Conservation (phyloP, 2,113 vertebrate genomes). For the Pogonocichla stellata region DNA sequence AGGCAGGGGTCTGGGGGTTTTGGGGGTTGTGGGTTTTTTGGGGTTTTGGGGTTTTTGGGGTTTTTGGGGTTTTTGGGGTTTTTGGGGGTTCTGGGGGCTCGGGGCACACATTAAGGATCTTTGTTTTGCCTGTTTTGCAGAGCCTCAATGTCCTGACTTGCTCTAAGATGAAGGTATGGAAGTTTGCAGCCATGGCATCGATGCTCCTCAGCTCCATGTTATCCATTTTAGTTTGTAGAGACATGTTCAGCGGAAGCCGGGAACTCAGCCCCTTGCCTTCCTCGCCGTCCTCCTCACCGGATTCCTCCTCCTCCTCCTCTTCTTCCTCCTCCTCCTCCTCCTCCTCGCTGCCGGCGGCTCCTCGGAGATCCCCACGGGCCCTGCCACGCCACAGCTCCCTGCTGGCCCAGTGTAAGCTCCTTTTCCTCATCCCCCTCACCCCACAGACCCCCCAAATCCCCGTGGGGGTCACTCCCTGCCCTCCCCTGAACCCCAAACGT, state of each 20-base stretch:
- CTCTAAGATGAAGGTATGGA: constrained; percentile 97
- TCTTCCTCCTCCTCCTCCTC: not conserved
- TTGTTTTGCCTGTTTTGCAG: constrained; percentile 76
- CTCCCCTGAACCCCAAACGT: not conserved
- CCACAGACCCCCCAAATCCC: not conserved
- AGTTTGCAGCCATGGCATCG: constrained; percentile 86
- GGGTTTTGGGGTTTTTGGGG: too few relatives aligned
- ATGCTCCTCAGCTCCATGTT: constrained; percentile 85
- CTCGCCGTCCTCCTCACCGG: constrained; percentile 17
- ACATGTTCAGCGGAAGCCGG: constrained; percentile 68
- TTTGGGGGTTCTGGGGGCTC: too few relatives aligned
- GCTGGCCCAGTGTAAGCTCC: constrained; percentile 70
- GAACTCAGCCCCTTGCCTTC: constrained; percentile 29
- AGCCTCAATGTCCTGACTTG: constrained; percentile 87
- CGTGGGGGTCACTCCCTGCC: accelerated
- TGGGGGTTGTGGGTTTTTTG: too few relatives aligned
- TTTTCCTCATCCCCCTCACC: not conserved
- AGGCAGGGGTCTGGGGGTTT: not conserved
- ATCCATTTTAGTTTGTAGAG: constrained; percentile 83
- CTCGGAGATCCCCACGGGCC: constrained; percentile 55
- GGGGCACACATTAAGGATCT: not conserved
- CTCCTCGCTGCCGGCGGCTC: not conserved
- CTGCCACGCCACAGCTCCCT: constrained; percentile 56
- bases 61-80: too few relatives aligned
- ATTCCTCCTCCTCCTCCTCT: not conserved